Base-by-base conservation (phyloP, 2,113 vertebrate genomes). In the Pachyramphus minor region DNA sequence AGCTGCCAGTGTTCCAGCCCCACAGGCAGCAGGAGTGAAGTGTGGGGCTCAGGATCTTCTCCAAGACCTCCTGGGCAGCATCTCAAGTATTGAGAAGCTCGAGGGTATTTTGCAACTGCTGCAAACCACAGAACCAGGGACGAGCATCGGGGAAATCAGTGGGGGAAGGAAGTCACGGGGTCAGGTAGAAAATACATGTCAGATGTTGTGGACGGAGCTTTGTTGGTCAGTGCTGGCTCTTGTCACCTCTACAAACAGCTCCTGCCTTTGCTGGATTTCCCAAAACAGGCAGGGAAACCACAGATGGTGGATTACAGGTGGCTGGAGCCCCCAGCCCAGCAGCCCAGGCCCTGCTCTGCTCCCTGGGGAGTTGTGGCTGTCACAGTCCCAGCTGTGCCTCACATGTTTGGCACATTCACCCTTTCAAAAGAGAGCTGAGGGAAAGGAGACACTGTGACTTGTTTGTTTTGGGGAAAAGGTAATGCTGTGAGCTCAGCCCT, bases 1-100 rank as follows among this genome's bases (percentile, higher is more conserved):
- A 44, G 30, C 35, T 0, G 0, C 18, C 0, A 0, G 3, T 19
- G 27, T 15, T 35, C 0, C 4, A 77, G 37, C 42, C 31, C 49
- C 2, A 7, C 22, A 27, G 44, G 67, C 60, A 64, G 23, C 58
- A 67, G n/a, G 45, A 62, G 41, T 11, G 14, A 41, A 35, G 39
- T 13, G 74, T 28, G 52, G 25, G 53, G 49, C 31, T 66, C 5
- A 7, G 71, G 49, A 66, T 76, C 52, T 76, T 30, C 60, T 67
- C 67, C 5, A 4, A 1, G 2, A 45, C 15, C 68, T 81, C 35
- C 78, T 20, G 49, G 22, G 67, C 62, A 59, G 47, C 62, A 30
- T 17, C 60, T 66, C 15, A 4, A 60, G 14, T 9, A 14, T 5
- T 52, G 25, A 28, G 50, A 52, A 52, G 30, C 9, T 12, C 11